Conservation (phyloP, 2,888 invertebrate species). For the Steinernema scapterisci region DNA sequence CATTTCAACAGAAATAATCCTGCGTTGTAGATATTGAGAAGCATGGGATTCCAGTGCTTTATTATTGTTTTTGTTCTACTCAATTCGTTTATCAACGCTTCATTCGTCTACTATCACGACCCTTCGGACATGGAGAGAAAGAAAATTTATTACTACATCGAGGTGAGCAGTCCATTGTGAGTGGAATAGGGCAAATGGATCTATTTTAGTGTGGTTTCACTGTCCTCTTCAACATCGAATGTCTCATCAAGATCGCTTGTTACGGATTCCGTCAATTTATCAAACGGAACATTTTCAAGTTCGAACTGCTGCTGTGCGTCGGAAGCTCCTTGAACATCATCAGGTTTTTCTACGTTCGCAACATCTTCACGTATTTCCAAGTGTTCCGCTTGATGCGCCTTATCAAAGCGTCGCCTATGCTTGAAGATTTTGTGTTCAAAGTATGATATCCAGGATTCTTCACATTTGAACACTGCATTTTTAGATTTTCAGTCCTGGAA, state of each 20-base stretch:
- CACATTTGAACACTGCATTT: conserved; percentile 64
- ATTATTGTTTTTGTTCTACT: conserved; percentile 93
- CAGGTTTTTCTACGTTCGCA: conserved; percentile 83
- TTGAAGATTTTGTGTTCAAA: conserved; percentile 86
- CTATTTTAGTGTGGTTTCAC: conserved; percentile 84
- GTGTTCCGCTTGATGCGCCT: conserved; percentile 84
- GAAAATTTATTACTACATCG: conserved; percentile 64
- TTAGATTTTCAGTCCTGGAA: conserved; percentile 78
- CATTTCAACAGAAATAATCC: neutral
- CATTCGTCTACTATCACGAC: conserved; percentile 91
- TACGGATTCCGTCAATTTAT: conserved; percentile 75
- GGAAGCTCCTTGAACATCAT: conserved; percentile 91
- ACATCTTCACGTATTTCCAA: conserved; percentile 78
- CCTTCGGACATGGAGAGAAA: conserved; percentile 70
- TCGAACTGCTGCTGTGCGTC: conserved; percentile 87
- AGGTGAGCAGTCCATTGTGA: conserved; percentile 49
- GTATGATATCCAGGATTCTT: conserved; percentile 57
- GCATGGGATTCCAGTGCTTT: conserved; percentile 78
- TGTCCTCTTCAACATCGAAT: conserved; percentile 88
- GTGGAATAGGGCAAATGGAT: neutral
- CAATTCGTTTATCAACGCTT: conserved; percentile 93
- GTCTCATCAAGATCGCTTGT: conserved; percentile 95
- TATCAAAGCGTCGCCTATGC: conserved; percentile 95
- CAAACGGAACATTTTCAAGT: conserved; percentile 69
- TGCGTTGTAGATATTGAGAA: conserved; percentile 75